Evolutionary conservation across 2,888 invertebrate genomes (phyloP).

Genomic region (Drosophila greeni): DNA sequence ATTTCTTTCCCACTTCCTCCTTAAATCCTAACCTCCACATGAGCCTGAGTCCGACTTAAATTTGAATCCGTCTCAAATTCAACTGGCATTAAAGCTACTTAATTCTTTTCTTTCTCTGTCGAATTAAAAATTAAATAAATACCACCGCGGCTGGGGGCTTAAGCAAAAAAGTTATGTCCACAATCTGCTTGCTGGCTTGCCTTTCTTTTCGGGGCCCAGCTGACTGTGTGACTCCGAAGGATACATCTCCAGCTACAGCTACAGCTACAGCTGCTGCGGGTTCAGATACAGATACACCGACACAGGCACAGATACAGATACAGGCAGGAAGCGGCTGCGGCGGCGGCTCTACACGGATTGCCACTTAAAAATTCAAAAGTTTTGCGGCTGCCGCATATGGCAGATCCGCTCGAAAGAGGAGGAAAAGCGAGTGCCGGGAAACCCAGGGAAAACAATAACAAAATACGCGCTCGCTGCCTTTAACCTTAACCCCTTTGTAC

Average conservation of each 20-base stretch:
- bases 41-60: not conserved
- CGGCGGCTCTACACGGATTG: conserved; percentile 67
- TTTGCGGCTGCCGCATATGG: conserved; percentile 69
- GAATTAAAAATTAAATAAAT: conserved; percentile 61
- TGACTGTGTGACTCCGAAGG: conserved; percentile 17
- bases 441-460: conserved; percentile 53
- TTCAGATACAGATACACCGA: conserved; percentile 4
- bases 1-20: not conserved
- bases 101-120: conserved; percentile 17
- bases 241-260: conserved; percentile 9
- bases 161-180: conserved; percentile 40
- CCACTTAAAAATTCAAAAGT: conserved; percentile 73
- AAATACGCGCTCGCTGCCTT: conserved; percentile 51
- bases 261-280: conserved; percentile 8
- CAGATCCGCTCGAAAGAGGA: conserved; percentile 33
- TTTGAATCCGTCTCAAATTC: not conserved
- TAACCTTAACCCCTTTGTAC: conserved; percentile 65
- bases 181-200: conserved; percentile 18
- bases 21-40: not conserved
- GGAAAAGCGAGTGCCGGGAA: conserved; percentile 11
- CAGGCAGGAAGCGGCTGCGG: conserved; percentile 55
- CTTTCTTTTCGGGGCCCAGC: conserved; percentile 4
- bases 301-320: conserved; percentile 1
- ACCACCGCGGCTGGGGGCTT: conserved; percentile 32
- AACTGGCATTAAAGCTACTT: not conserved